These are phyloP conservation scores for Esox masquinongy DNA, from an alignment of 2,797 vertebrate genomes.

Conservation along the genomic window DNA sequence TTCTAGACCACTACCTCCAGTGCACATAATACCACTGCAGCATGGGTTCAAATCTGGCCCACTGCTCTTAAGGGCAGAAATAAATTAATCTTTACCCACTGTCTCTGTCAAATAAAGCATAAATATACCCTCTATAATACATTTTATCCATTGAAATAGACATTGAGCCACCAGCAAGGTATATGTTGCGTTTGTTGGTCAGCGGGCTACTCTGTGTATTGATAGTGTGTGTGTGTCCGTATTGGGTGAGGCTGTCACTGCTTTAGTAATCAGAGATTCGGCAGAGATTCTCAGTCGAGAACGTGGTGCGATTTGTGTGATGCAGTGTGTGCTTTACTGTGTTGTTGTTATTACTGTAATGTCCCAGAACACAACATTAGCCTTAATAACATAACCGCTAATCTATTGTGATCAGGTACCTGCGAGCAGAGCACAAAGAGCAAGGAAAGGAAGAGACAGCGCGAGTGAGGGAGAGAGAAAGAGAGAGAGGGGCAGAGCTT, in stretches of 20 bases:
- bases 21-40: no score
- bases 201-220: no score
- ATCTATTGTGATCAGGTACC: background rate
- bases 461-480: background rate
- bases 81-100: no score
- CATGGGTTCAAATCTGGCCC: no score
- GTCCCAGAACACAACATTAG: background rate
- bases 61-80: no score
- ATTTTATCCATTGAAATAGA: no score
- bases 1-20: no score
- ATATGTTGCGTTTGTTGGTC: no score
- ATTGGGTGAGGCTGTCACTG: background rate
- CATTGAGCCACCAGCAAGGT: no score
- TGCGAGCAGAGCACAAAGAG: background rate
- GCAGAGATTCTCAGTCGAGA: background rate
- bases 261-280: background rate
- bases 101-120: no score
- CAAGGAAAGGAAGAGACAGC: background rate
- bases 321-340: background rate
- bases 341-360: background rate
- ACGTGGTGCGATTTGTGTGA: background rate
- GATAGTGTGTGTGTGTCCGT: background rate
- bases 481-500: background rate
- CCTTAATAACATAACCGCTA: background rate
- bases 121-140: no score